These are phyloP conservation scores for Podarcis muralis DNA, from an alignment of 2,113 vertebrate genomes.

Conservation along the genomic window DNA sequence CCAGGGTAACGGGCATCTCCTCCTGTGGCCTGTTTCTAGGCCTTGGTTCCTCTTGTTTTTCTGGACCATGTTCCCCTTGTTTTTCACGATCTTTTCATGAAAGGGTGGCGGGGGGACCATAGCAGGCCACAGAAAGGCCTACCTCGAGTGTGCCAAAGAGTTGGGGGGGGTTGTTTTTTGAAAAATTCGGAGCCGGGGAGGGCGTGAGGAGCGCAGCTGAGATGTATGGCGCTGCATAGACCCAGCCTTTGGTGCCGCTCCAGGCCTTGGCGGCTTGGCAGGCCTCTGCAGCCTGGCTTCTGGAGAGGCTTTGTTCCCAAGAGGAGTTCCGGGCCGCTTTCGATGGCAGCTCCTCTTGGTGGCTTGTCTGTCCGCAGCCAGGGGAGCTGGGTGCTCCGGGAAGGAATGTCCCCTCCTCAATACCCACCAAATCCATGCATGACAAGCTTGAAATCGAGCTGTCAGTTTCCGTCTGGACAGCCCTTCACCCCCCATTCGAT, in stretches of 20 bases:
- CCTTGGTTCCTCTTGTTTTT: background rate
- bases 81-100: background rate
- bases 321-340: background rate
- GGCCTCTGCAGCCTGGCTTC: background rate
- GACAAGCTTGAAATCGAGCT: constrained; percentile 72
- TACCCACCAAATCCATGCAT: constrained; percentile 58
- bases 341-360: background rate
- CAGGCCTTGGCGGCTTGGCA: accelerated
- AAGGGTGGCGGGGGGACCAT: background rate
- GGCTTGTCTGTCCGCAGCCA: constrained; percentile 35
- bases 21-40: background rate
- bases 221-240: background rate
- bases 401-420: constrained; percentile 64
- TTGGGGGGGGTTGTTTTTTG: background rate
- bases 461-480: constrained; percentile 70
- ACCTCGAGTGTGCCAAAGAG: background rate
- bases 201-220: background rate
- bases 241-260: background rate
- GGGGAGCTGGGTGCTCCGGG: constrained; percentile 35
- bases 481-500: constrained; percentile 59
- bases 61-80: background rate
- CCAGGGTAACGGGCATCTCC: background rate
- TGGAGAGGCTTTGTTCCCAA: constrained; percentile 9
- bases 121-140: background rate
- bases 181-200: background rate